Evolutionary conservation across 2,888 invertebrate genomes (phyloP), one percentile per base, ranked within the genome.

Genomic region (Epinotia ramella): DNA sequence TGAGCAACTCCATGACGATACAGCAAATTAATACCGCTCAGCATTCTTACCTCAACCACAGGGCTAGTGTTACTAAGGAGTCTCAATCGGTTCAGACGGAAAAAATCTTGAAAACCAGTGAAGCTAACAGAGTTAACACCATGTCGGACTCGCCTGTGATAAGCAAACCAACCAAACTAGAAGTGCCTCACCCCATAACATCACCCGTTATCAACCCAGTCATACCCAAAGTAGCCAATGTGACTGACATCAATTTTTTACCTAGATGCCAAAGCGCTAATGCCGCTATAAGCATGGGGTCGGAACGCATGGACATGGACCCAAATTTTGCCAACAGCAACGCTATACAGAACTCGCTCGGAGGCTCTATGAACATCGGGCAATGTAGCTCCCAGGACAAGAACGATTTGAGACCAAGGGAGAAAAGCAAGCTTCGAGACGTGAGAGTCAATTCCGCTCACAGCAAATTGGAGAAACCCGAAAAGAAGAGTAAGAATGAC

Each of bases 381-480:
- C 90, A 90, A 60, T 84, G 84, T 0, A 87, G 83, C 73, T 80
- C 87, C 9, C 89, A 90, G 66, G 92, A 91, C 44, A 91, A 94
- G 81, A 88, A 85, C 46, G 89, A 91, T 79, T 83, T 87, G 71
- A 91, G 91, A 78, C 91, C 94, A 2, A 86, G 95, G 79, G 91
- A 93, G 78, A 91, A 94, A 81, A 95, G 94, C 79, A 92, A 95
- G 81, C 82, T 92, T 11, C 84, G 94, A 2, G 95, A 95, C 74
- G 93, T 94, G 0, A 84, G 95, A 82, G 94, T 95, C 7, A 94
- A 94, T 75, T 95, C 95, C 0, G 92, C 94, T 28, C 95, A 95
- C 71, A 93, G 91, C 76, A 95, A 95, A 83, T 78, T 90, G 1
- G 95, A 94, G 79, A 94, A 93, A 82, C 86, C 89, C 0, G 94